Evolutionary conservation across 2,797 vertebrate genomes (phyloP), one percentile per base, ranked within the genome.

Genomic region (Chrosomus eos): DNA sequence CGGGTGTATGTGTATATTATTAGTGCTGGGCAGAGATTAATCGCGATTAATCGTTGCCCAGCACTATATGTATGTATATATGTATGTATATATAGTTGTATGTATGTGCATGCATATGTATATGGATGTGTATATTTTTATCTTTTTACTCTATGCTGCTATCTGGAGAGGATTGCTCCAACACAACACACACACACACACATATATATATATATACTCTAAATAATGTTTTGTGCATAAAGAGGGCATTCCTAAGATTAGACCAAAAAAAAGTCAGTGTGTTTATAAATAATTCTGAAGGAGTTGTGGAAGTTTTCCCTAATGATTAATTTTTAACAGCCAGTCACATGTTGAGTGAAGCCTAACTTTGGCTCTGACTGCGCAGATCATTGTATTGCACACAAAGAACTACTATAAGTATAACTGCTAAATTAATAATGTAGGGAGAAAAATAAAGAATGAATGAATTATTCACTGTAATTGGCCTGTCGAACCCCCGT

Each of bases 391-490:
- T 81, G 33, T 84, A 87, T 85, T 62, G 48, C 38, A 18, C 74
- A 90, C 86, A 93, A 90, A 83, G 28, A 67, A 81, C 76, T 26
- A 40, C 60, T 77, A 76, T 77, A 48, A 80, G 85, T 80, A 73
- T 80, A 88, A 78, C 79, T 70, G 73, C 55, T 67, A 10, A 67
- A 86, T 94, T 72, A 94, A 92, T 93, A 93, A 94, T 94, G 87
- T 83, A 92, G 8, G 31, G 68, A 60, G 72, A 78, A 88, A 90
- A 91, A 92, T 86, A 88, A 88, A 89, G 81, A 75, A 31, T 48
- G 14, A 9, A 90, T 94, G 8, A 92, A 93, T 93, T 90, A 94
- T 94, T 93, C 85, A 93, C 55, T 81, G n/a, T 81, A 81, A 86
- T 85, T n/a, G 1, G 79, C 83, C 81, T 80, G 87, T 88, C 89